Evolutionary conservation across 2,797 vertebrate genomes (phyloP), one percentile per base, ranked within the genome.

Genomic region (Cyclura pinguis): DNA sequence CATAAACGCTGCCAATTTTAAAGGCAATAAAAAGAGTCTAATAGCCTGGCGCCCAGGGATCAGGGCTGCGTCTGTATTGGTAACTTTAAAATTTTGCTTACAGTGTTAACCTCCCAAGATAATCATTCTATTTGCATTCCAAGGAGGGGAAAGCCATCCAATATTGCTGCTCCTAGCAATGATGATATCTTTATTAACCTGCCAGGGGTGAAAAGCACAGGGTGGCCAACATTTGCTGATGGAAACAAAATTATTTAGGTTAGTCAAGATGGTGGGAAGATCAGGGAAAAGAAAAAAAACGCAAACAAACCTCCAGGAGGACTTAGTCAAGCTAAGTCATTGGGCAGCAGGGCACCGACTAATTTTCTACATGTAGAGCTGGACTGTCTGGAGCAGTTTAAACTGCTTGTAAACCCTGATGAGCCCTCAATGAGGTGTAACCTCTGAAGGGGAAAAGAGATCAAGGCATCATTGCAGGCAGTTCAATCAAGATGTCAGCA

Each of bases 1-100:
- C 91, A 85, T 90, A 94, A 96, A 92, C 92, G 91, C 91, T 93
- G 92, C 85, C 73, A 81, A 90, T 92, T 95, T 93, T 88, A 94
- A 95, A 77, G 84, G 84, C n/a, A 76, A 87, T 94, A 90, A 95
- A 94, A 93, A 91, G 62, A 90, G 91, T 86, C 90, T 92, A 94
- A 90, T 93, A 94, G 91, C 88, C 22, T 50, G 78, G 64, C 88
- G 92, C 92, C 72, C 83, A 20, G 76, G 86, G 91, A 88, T 84
- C 38, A 84, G 27, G 42, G 78, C 88, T 89, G 80, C 86, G 32
- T 84, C 50, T 84, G 24, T 87, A 87, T 72, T 83, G 94, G 89
- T 67, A 92, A 86, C 57, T 73, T 47, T 32, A 89, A 27, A 80
- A 47, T 55, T 80, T 89, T 89, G 86, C 89, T 94, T 69, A 88